Base-by-base conservation (phyloP, 2,888 invertebrate species). In the Drosophila lacicola region DNA sequence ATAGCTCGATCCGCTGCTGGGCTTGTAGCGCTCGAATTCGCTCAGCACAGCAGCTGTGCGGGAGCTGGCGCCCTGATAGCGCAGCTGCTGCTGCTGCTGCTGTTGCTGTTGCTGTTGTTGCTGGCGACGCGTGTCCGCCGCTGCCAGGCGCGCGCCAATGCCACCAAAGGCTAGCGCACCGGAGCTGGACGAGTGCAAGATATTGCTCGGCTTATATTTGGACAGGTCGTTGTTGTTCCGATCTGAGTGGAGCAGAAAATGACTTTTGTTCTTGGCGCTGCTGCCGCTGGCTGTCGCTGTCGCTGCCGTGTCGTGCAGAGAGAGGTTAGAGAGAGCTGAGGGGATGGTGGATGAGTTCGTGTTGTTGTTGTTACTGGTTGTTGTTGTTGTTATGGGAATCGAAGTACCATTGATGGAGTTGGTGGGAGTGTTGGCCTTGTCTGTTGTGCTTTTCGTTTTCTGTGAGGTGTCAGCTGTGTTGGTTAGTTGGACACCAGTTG, bases 101-200 rank as follows among this genome's bases (percentile, higher is more conserved):
- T 69, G 80, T 58, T 66, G 79, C 58, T 76, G 72, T 36, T 61
- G 70, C 25, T 69, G 80, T 58, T 66, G 80, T 57, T 79, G 84
- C 49, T 84, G 89, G 36, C 86, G 86, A 8, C 69, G 85, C 11
- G 76, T 82, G 70, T 80, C 83, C 10, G 83, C 86, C 14, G 85
- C 79, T 8, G 90, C 90, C 37, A 91, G 71, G 33, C 91, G 91
- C 13, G 91, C 91, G 9, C 91, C 90, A 37, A 91, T 91, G 53
- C 91, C 91, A 29, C 91, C 91, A 50, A 91, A 91, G 41, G 91
- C 91, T 42, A 91, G 74, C 29, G 91, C 87, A 45, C 90, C 88
- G 33, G 91, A 91, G 64, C 91, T 91, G 61, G 89, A 81, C 51
- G 91, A 91, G 78, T 91, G 91, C 85, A 81, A 73, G n/a, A 91